These are phyloP conservation scores for Nemotelus pantherinus DNA, from an alignment of 2,888 invertebrate species.

Conservation along the genomic window DNA sequence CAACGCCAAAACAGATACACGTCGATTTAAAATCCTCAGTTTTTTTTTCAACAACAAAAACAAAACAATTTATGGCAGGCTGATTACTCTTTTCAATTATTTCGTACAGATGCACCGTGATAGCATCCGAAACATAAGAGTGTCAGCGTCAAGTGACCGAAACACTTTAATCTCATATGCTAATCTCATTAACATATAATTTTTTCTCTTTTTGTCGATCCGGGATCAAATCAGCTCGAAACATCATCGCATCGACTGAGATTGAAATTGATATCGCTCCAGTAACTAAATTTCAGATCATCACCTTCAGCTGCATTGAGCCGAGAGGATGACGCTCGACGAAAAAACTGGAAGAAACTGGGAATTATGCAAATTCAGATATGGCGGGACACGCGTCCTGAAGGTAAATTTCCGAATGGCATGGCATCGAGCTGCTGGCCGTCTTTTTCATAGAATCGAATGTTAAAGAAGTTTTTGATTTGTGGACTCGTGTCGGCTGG, in stretches of 20 bases:
- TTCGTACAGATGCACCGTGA: neutral
- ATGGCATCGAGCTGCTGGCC: slow-evolving; percentile 9
- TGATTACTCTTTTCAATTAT: slow-evolving; percentile 11
- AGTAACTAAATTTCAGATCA: slow-evolving; percentile 32
- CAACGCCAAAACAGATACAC: too few species aligned
- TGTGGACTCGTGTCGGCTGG: slow-evolving; percentile 47
- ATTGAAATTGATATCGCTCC: slow-evolving; percentile 33
- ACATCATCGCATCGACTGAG: neutral
- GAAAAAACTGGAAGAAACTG: slow-evolving; percentile 36
- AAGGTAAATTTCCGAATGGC: slow-evolving; percentile 42
- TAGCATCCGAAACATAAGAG: slow-evolving; percentile 30
- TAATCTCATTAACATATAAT: slow-evolving; percentile 25
- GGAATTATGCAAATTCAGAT: slow-evolving; percentile 50
- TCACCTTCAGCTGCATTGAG: slow-evolving; percentile 13
- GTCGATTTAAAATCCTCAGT: too few species aligned
- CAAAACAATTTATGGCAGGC: neutral
- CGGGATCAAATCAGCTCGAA: neutral
- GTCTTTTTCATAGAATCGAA: slow-evolving; percentile 7
- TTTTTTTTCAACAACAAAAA: too few species aligned
- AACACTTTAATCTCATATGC: slow-evolving; percentile 33
- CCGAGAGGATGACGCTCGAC: neutral
- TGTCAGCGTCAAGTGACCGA: slow-evolving; percentile 23
- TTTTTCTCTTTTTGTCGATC: slow-evolving; percentile 7
- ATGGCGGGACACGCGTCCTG: slow-evolving; percentile 50
- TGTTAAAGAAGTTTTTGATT: slow-evolving; percentile 47